Conservation (phyloP, 2,113 vertebrate genomes). For the Siniperca knerii region DNA sequence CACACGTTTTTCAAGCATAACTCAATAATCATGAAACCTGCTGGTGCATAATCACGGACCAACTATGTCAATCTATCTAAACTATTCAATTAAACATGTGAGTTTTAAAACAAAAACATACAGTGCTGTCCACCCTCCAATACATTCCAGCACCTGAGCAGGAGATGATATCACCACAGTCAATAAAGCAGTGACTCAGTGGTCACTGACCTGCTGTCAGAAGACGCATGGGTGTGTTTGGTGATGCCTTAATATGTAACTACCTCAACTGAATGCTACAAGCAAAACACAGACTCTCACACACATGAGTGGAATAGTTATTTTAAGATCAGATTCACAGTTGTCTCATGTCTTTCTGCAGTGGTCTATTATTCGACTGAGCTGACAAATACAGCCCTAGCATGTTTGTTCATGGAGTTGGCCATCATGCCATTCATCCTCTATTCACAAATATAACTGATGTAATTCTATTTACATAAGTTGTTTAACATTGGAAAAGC, state of each 20-base stretch:
- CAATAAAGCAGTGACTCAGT: constrained; percentile 7
- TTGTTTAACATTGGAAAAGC: background rate
- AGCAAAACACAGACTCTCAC: constrained; percentile 18
- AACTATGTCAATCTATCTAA: background rate
- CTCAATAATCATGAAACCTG: background rate
- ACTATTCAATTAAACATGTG: background rate
- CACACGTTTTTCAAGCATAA: background rate
- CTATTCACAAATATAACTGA: background rate
- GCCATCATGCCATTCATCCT: background rate
- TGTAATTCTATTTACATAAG: background rate
- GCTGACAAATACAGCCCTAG: background rate
- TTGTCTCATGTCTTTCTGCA: background rate
- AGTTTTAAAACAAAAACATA: background rate
- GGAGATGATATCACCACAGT: constrained; percentile 18
- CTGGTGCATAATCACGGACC: background rate
- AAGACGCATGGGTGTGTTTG: constrained; percentile 58
- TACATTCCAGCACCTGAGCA: background rate
- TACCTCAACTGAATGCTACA: constrained; percentile 26
- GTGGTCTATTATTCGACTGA: constrained; percentile 13
- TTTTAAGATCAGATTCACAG: constrained; percentile 5
- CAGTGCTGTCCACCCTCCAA: background rate
- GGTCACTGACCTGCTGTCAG: constrained; percentile 61
- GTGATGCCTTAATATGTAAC: constrained; percentile 74
- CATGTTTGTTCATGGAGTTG: background rate
- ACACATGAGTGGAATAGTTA: constrained; percentile 8